Evolutionary conservation across 1,140 invertebrate species (phyloP).

Genomic region (Drosophila lacertosa): DNA sequence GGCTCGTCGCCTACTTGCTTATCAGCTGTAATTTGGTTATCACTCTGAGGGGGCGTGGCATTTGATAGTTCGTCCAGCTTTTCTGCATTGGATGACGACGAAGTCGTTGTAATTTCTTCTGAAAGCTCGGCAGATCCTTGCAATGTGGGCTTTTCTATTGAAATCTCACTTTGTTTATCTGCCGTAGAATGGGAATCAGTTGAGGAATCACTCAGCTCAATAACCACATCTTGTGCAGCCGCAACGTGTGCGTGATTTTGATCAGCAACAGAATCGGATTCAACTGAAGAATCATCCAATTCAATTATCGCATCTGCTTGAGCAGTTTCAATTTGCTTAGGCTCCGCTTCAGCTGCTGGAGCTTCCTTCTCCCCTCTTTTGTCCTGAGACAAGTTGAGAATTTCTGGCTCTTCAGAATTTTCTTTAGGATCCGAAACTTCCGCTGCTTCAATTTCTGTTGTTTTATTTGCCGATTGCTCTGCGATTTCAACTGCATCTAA

Average conservation of each 20-base stretch:
- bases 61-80: not conserved
- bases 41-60: not conserved
- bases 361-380: not conserved
- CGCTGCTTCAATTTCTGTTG: not conserved
- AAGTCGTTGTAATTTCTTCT: not conserved
- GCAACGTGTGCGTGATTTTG: not conserved
- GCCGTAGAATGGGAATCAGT: not conserved
- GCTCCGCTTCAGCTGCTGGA: no score
- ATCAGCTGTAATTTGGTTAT: not conserved
- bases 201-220: slow-evolving; percentile 10
- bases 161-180: not conserved
- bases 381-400: not conserved
- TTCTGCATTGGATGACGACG: not conserved
- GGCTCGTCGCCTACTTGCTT: not conserved
- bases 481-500: not conserved
- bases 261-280: not conserved
- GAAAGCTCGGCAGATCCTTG: not conserved
- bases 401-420: not conserved
- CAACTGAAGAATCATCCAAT: not conserved
- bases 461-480: not conserved
- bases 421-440: not conserved
- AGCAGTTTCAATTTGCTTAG: not conserved
- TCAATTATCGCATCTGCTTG: not conserved
- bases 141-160: not conserved
- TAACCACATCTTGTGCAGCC: not conserved